These are phyloP conservation scores for Synanthedon vespiformis DNA, from an alignment of 2,888 invertebrate genomes.

Conservation along the genomic window DNA sequence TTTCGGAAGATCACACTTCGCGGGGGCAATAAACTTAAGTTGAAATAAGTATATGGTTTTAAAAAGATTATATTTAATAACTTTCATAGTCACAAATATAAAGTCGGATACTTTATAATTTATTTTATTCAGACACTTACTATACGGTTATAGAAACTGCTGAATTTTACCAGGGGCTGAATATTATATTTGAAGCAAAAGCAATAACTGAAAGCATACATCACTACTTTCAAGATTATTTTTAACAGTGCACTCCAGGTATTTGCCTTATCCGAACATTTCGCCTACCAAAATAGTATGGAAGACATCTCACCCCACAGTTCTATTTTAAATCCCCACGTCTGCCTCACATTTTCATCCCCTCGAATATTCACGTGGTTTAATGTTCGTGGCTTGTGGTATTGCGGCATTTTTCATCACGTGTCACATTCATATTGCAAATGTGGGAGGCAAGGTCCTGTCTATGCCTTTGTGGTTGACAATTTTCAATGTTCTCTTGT, in stretches of 20 bases:
- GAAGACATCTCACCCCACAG: conserved; percentile 27
- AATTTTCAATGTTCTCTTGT: too few relatives aligned
- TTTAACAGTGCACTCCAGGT: background rate
- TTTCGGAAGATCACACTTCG: too few relatives aligned
- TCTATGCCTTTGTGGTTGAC: background rate
- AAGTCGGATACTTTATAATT: too few relatives aligned
- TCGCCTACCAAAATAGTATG: conserved; percentile 21
- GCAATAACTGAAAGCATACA: too few relatives aligned
- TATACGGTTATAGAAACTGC: too few relatives aligned
- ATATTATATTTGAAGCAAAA: too few relatives aligned
- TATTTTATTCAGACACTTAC: too few relatives aligned
- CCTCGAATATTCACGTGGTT: conserved; percentile 56
- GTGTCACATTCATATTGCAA: conserved; percentile 24
- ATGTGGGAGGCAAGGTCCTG: background rate
- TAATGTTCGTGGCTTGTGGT: conserved; percentile 37
- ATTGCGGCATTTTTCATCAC: conserved; percentile 53
- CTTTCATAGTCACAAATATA: too few relatives aligned
- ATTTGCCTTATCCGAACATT: conserved; percentile 3
- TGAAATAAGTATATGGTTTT: too few relatives aligned
- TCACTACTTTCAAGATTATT: background rate
- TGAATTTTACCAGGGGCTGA: too few relatives aligned
- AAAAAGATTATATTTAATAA: too few relatives aligned
- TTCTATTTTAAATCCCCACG: conserved; percentile 37
- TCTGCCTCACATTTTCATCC: conserved; percentile 38
- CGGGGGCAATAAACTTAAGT: too few relatives aligned